Base-by-base conservation (phyloP, 2,888 invertebrate genomes). In the Crossocerus cetratus region DNA sequence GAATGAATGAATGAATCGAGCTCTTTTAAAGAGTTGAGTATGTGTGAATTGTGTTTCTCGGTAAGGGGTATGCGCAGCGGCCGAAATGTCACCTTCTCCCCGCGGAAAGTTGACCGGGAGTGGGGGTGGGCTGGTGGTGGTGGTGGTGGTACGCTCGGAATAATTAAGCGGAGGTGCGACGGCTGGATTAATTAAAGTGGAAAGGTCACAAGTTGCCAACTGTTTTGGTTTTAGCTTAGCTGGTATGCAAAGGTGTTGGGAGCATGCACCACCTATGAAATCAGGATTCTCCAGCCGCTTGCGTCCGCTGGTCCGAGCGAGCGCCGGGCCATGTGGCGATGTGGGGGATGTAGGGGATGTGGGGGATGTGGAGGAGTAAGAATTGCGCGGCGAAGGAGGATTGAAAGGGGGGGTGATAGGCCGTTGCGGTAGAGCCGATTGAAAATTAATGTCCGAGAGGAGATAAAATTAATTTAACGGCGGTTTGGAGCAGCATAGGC, bases 401-500 rank as follows among this genome's bases (percentile, higher is more conserved):
- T 32, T 32, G 23, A n/a, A n/a, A n/a, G n/a, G 43, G 5, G 45
- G 13, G 45, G 45, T 45, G 14, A 49, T 0, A 49, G 16, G 3
- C 16, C 13, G 16, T 16, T 16, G 49, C 13, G 14, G 49, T 4
- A 49, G 57, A 55, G n/a, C 32, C 21, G 54, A 86, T 89, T 80
- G 68, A 86, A 88, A 87, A 87, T 89, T 87, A 86, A 89, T 88
- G 76, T 60, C 80, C 78, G 83, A 86, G 85, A 87, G 86, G 87
- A 90, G 90, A 90, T 90, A 90, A 90, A 90, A 90, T 90, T 90
- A 90, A 90, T 90, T 90, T 89, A 89, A 88, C 88, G 88, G 86
- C 84, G 83, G 86, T 86, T 84, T 83, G 80, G 82, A 83, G 84
- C 80, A 79, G 76, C 68, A 77, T 75, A 81, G 83, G 56, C 80